Base-by-base conservation (phyloP, 2,113 vertebrate species). In the Chloroceryle aenea region DNA sequence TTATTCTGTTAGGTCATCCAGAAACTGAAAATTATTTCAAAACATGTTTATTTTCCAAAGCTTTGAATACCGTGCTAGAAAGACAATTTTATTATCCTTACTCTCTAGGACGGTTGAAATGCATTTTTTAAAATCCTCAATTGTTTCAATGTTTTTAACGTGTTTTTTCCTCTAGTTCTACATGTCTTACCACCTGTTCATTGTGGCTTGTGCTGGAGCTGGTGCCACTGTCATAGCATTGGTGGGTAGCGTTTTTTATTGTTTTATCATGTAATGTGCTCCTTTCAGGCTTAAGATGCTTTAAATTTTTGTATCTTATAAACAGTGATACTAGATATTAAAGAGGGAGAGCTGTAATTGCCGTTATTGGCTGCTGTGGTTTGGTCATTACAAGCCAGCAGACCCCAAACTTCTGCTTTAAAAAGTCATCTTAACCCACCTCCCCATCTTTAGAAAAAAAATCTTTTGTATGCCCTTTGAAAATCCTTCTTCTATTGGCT, bases 161-260 rank as follows among this genome's bases (percentile, higher is more conserved):
- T 96, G 20, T 94, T 52, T 66, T 93, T 75, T 38, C 96, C 96
- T 90, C 85, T 97, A 99, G 99, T 99, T 99, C 98, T 99, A 99
- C 98, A 98, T 99, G 98, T 99, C 99, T 55, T 99, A 99, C 63
- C 99, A 99, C 97, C 98, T 99, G 97, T 99, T 99, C 98, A 99
- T 99, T 84, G 99, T 99, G 95, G 99, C 99, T 63, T 99, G 99
- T 88, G 99, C 99, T 10, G 99, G 99, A 96, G 99, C 99, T 69
- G 99, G 99, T 86, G 99, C 99, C 92, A 99, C 99, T 15, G 99
- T 99, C 95, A 99, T 99, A 93, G 99, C 99, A 96, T 96, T 99
- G 99, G 99, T 99, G 98, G 99, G 99, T 98, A 96, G 66, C 27
- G 40, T 29, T 78, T 94, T 89, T 25, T 62, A 25, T 83, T 81